Evolutionary conservation across 2,113 vertebrate species (phyloP), one percentile per base, ranked within the genome.

Genomic region (Pycnonotus jocosus): DNA sequence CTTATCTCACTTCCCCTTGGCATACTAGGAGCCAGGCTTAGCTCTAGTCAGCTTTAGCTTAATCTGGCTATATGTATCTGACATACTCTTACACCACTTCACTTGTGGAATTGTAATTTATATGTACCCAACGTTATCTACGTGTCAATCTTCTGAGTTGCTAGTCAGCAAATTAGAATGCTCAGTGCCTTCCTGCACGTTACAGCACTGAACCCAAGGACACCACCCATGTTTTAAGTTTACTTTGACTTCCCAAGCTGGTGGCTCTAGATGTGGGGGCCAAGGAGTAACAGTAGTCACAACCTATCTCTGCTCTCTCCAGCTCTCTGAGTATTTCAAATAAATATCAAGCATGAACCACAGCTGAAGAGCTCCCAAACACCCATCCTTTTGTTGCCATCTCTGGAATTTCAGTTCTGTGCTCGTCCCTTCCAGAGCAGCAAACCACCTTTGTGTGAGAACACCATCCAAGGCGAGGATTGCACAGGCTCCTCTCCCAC

Each of bases 21-120:
- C 16, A 16, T 9, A 7, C 13, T 71, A 86, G 38, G 18, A 86
- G 35, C 37, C 45, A 80, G 54, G 50, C 5, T 45, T 33, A 62
- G 38, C 23, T 61, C 22, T 42, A 48, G 6, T 9, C 24, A 54
- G 33, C 35, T 27, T n/a, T 11, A 47, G 7, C 48, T 74, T 82
- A 48, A 72, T 12, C 15, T 62, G 51, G 38, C 44, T 50, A 11
- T 0, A 0, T 54, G 38, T 16, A 27, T 25, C 23, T 79, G 37
- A 40, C 3, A 5, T 35, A n/a, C 4, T 6, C 51, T 73, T 65
- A 40, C 33, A 53, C 44, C 44, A 47, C 25, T 45, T 10, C 47
- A 50, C 16, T 66, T 42, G 38, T 47, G 57, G 44, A 22, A 64
- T 60, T 51, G 28, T 3, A 56, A 33, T 38, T 77, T 37, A 65